These are phyloP conservation scores for Dipodomys ordii DNA, from an alignment of 2,113 vertebrate species.

Conservation along the genomic window DNA sequence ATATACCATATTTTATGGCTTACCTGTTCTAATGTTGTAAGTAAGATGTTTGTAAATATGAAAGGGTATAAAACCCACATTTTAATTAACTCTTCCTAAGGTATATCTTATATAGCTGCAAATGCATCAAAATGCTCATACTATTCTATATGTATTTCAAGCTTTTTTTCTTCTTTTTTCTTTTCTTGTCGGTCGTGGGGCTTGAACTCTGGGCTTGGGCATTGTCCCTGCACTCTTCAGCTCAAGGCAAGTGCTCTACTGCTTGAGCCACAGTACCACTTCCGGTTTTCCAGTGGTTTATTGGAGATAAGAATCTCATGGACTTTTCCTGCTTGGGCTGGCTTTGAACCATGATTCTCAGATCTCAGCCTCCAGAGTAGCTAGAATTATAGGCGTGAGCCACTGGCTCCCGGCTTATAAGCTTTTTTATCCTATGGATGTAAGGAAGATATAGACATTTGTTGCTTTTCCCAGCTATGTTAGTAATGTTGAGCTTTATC, in stretches of 20 bases:
- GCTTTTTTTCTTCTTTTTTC: neutral
- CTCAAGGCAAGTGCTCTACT: too few relatives aligned
- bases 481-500: slow-evolving; percentile 58
- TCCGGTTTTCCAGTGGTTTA: too few relatives aligned
- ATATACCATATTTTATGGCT: neutral
- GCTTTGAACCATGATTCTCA: too few relatives aligned
- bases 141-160: neutral
- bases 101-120: slow-evolving; percentile 11
- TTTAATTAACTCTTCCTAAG: neutral
- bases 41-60: neutral
- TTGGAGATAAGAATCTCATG: too few relatives aligned
- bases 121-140: slow-evolving; percentile 43
- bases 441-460: slow-evolving; percentile 36
- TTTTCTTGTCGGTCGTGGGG: too few relatives aligned
- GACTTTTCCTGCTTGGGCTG: too few relatives aligned
- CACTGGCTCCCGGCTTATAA: neutral
- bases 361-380: too few relatives aligned
- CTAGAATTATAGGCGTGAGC: too few relatives aligned
- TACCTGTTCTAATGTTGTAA: neutral
- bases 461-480: slow-evolving; percentile 53
- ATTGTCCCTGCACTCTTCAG: too few relatives aligned
- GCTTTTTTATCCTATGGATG: slow-evolving; percentile 47
- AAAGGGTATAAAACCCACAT: slow-evolving; percentile 24
- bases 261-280: too few relatives aligned
- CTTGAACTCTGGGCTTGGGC: too few relatives aligned